Evolutionary conservation across 2,113 vertebrate species (phyloP), one percentile per base, ranked within the genome.

Genomic region (Rhombomys opimus): DNA sequence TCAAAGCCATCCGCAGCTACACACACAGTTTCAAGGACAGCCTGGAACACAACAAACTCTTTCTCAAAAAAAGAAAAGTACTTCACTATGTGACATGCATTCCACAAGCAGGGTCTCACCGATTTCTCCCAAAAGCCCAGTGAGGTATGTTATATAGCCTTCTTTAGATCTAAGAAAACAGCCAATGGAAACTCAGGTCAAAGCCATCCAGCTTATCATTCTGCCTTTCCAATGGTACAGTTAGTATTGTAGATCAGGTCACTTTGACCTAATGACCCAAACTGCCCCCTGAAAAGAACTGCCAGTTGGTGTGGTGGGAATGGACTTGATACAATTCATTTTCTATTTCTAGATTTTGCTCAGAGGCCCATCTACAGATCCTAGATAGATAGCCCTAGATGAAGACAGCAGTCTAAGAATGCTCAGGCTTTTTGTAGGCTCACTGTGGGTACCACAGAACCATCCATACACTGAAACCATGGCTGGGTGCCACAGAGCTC

Each of bases 91-190:
- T 54, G 23, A 75, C 57, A 57, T 67, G 25, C 25, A 61, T 85
- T 88, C 50, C 6, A 81, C 10, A 85, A 65, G n/a, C 22, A 93
- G 72, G 18, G 13, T 72, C 57, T 90, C 68, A 23, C n/a, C 30
- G 7, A 84, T 41, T 38, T 14, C 10, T 92, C 65, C 63, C 11
- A 54, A 50, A 6, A 75, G 61, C 2, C 41, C 5, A 17, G 76
- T 30, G 46, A 35, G 38, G 25, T 70, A 25, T 46, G 6, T 87
- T 84, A n/a, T 81, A 85, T 61, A 75, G 52, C 32, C 25, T 95
- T 88, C n/a, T 65, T 96, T 81, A 76, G 46, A 87, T 41, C 57
- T 92, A 67, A 80, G 84, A 50, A 93, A 95, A 89, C 12, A 52
- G 54, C 70, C 77, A 86, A 17, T 3, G 59, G 75, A 73, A 20